phyloP scores from a whole-genome alignment of 2,113 vertebrate species.

The Pseudorectes ferrugineus region DNA sequence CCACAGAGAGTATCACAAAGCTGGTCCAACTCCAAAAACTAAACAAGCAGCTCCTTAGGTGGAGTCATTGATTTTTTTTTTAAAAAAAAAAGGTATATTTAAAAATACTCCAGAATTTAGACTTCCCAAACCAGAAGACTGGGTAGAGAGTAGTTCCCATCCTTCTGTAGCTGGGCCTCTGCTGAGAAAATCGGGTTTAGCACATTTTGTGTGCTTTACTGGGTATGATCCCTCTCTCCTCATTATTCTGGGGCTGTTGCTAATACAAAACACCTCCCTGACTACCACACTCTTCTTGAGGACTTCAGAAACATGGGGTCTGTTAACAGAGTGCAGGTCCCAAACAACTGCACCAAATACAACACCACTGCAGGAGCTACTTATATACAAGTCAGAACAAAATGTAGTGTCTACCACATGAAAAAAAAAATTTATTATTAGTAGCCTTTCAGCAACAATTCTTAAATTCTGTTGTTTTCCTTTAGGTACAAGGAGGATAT shows the following conservation, averaged over 20 bases:
- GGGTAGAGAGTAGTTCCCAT: background rate
- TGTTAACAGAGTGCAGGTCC: background rate
- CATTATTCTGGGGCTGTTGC: background rate
- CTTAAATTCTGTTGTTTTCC: background rate
- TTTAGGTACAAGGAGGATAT: background rate
- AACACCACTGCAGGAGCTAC: background rate
- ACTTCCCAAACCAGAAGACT: background rate
- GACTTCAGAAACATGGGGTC: background rate
- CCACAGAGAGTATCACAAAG: background rate
- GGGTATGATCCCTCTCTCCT: background rate
- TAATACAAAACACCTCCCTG: background rate
- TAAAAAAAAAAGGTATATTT: background rate
- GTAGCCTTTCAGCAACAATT: background rate
- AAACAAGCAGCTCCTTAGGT: background rate
- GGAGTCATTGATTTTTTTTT: background rate
- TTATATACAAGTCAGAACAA: background rate
- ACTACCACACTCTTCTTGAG: rapidly evolving
- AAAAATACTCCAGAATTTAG: background rate
- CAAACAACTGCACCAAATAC: background rate
- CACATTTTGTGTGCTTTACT: background rate
- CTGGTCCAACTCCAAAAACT: background rate
- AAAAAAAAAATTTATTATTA: background rate
- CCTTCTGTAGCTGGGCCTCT: background rate
- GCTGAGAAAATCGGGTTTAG: background rate
- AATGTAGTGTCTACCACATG: background rate